Evolutionary conservation across 2,113 vertebrate species (phyloP).

Genomic region (Cacatua alba): DNA sequence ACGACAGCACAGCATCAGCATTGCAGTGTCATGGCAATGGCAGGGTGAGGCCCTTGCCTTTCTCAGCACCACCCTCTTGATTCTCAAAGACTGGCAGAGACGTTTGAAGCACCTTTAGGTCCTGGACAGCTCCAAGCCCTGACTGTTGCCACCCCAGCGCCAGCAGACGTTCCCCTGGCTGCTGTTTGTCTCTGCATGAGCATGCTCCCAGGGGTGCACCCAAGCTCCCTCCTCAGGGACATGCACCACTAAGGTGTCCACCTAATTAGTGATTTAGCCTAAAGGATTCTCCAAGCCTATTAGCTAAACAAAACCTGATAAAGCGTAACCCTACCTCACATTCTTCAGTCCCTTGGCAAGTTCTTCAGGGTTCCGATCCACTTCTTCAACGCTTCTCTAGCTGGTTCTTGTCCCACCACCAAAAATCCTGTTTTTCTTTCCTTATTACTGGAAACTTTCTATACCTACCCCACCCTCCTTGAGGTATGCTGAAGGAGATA

Average conservation of each 20-base stretch:
- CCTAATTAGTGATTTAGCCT: rapidly evolving
- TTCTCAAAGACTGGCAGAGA: neutral
- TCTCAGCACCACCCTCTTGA: neutral
- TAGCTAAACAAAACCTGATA: neutral
- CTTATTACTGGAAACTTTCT: neutral
- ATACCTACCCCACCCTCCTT: neutral
- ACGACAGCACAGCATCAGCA: neutral
- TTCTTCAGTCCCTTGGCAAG: neutral
- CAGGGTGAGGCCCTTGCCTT: neutral
- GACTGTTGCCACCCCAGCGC: neutral
- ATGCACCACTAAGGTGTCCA: neutral
- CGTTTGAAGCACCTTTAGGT: neutral
- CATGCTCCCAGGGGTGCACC: neutral
- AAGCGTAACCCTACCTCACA: neutral
- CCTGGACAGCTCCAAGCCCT: neutral
- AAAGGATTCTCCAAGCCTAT: neutral
- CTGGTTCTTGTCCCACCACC: neutral
- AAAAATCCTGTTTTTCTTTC: neutral
- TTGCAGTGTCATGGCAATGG: rapidly evolving
- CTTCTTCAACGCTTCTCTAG: neutral
- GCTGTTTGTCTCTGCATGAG: neutral
- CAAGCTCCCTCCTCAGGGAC: neutral
- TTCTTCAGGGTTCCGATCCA: neutral
- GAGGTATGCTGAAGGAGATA: neutral
- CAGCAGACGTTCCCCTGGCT: neutral